Percentiles rank a stretch among this genome's conserved stretches.
phyloP scores from a whole-genome alignment of 2,113 vertebrate species.

The Myiopsitta monachus region DNA sequence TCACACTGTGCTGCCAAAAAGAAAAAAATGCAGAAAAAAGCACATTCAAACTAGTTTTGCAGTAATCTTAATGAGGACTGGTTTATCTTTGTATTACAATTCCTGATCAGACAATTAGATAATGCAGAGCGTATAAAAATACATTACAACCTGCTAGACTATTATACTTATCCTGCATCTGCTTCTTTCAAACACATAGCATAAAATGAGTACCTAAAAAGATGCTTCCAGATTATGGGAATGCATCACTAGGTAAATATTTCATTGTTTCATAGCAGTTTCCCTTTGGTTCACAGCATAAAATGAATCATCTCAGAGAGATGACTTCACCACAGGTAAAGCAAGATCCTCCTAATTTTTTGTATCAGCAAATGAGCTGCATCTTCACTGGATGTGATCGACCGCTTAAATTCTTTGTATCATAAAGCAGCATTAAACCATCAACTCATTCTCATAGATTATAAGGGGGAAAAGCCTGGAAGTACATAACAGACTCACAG shows the following conservation, averaged over 20 bases:
- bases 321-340: background rate
- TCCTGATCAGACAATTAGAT: background rate
- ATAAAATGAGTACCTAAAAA: background rate
- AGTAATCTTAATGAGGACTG: background rate
- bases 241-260: background rate
- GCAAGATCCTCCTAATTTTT: background rate
- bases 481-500: background rate
- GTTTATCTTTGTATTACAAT: background rate
- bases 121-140: background rate
- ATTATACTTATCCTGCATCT: background rate
- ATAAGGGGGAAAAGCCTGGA: background rate
- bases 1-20: background rate
- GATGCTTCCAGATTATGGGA: background rate
- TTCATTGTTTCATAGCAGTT: background rate
- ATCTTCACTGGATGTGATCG: background rate
- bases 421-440: background rate
- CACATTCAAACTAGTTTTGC: background rate
- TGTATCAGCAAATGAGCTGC: background rate
- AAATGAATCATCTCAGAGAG: background rate
- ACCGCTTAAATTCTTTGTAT: background rate
- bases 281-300: background rate
- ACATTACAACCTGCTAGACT: background rate
- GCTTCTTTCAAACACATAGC: background rate
- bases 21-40: background rate
- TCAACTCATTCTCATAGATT: background rate